phyloP scores from a whole-genome alignment of 1,140 invertebrate species.

The Babylonia areolata region DNA sequence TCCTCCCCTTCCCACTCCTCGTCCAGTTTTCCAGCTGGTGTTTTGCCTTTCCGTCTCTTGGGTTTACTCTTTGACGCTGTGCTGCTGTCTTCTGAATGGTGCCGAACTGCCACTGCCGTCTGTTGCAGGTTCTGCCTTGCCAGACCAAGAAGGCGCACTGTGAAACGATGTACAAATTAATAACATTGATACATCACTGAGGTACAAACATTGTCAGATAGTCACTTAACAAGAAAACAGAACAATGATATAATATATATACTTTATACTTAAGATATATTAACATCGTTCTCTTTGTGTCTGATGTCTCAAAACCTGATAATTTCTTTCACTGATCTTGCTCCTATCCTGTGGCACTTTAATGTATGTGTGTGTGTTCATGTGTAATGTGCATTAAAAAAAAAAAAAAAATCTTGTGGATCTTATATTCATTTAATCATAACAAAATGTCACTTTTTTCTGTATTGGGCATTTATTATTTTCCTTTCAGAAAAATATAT shows the following conservation, averaged over 20 bases:
- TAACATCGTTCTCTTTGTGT: no score
- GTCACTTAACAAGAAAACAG: not conserved
- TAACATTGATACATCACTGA: not conserved
- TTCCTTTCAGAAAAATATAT: no score
- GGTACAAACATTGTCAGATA: not conserved
- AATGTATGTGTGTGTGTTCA: no score
- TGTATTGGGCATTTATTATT: no score
- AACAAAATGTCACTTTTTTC: not conserved
- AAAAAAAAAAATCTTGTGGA: not conserved
- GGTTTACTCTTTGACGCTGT: slow-evolving; percentile 31
- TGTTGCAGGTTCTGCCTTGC: not conserved
- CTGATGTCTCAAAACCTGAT: no score
- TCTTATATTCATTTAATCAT: not conserved
- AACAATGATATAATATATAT: not conserved
- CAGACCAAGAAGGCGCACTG: slow-evolving; percentile 6
- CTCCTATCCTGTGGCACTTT: no score
- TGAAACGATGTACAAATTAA: not conserved
- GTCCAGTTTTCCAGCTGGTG: slow-evolving; percentile 81
- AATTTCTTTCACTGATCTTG: no score
- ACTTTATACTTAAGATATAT: no score
- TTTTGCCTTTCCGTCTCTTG: slow-evolving; percentile 62
- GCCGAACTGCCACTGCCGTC: not conserved
- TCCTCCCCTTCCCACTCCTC: slow-evolving; percentile 75
- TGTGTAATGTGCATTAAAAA: not conserved
- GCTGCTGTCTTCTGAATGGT: slow-evolving; percentile 51